These are phyloP conservation scores for Notamacropus eugenii DNA, from an alignment of 2,797 vertebrate species.

Conservation along the genomic window DNA sequence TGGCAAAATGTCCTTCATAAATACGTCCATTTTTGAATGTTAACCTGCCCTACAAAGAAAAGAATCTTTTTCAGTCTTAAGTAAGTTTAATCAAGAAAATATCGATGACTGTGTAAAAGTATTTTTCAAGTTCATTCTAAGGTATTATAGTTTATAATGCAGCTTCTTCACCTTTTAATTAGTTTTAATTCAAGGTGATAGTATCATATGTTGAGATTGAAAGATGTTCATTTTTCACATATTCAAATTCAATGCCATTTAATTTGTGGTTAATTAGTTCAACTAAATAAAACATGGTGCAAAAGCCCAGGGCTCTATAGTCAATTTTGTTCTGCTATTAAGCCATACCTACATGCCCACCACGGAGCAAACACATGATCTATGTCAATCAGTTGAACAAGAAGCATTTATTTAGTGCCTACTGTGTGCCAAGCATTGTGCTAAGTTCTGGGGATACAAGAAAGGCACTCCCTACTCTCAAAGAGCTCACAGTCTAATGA, in stretches of 20 bases:
- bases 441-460: neutral
- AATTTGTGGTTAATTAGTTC: neutral
- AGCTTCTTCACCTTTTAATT: neutral
- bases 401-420: neutral
- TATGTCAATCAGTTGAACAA: neutral
- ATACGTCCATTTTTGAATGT: constrained; percentile 86
- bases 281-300: neutral
- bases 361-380: neutral
- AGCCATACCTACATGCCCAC: neutral
- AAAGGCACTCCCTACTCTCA: neutral
- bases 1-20: constrained; percentile 87
- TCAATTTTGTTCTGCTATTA: neutral
- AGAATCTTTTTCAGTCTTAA: constrained; percentile 8
- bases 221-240: neutral
- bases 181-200: neutral
- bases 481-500: neutral
- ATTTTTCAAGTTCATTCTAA: neutral
- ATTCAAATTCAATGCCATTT: neutral
- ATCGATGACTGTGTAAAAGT: no score
- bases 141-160: neutral
- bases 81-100: neutral
- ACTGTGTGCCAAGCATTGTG: neutral
- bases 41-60: constrained; percentile 87
- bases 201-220: neutral
- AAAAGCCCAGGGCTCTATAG: neutral